These are phyloP conservation scores for Heterodera schachtii DNA, from an alignment of 1,140 invertebrate species.

Conservation along the genomic window DNA sequence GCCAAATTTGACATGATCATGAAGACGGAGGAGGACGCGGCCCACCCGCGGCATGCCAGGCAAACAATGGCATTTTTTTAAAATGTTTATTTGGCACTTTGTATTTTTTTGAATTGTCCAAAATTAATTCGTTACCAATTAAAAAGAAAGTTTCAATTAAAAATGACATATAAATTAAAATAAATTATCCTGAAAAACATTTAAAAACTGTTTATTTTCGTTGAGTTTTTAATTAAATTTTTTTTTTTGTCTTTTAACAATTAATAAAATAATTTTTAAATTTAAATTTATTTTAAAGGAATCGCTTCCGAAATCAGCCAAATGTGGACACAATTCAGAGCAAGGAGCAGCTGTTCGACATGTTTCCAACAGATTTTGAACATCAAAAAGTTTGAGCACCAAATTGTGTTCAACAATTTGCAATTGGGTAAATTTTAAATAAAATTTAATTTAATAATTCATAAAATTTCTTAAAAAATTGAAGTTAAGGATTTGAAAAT, in stretches of 20 bases:
- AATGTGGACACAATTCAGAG: slow-evolving; percentile 83
- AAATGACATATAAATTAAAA: no score
- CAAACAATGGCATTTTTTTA: slow-evolving; percentile 35
- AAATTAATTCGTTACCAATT: no score
- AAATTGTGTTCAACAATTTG: slow-evolving; percentile 75
- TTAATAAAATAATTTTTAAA: slow-evolving; percentile 2
- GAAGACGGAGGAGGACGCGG: slow-evolving; percentile 74
- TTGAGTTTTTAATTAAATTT: neutral
- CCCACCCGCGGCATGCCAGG: slow-evolving; percentile 35
- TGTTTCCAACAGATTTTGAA: slow-evolving; percentile 99
- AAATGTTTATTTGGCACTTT: neutral
- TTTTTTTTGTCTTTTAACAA: neutral
- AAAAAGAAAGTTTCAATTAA: no score
- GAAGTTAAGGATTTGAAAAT: no score
- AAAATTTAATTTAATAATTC: neutral
- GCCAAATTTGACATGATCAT: slow-evolving; percentile 99
- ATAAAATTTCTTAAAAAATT: no score
- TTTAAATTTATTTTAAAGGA: slow-evolving; percentile 52
- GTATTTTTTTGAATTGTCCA: no score
- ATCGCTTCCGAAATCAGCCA: slow-evolving; percentile 73
- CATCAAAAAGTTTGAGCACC: slow-evolving; percentile 99
- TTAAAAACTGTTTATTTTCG: no score
- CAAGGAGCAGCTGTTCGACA: slow-evolving; percentile 97
- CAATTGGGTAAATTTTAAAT: slow-evolving; percentile 16
- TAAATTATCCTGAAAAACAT: no score